Evolutionary conservation across 2,113 vertebrate species (phyloP).

Genomic region (Nansenia antarctica): DNA sequence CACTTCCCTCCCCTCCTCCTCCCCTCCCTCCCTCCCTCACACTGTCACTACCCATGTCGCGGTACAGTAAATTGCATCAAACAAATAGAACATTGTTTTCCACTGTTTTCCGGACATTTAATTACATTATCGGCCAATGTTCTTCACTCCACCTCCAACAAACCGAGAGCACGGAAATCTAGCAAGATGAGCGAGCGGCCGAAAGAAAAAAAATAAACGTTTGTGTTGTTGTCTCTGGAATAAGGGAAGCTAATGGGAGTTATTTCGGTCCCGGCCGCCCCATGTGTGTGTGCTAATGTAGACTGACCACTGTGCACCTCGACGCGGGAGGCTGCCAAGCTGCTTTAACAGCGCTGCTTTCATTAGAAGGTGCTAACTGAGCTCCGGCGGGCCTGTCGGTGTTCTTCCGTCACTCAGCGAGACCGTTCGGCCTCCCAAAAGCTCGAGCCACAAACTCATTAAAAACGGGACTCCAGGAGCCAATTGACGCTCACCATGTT

Average conservation of each 20-base stretch:
- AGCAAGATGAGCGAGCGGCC: constrained; percentile 45
- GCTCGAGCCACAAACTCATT: constrained; percentile 28
- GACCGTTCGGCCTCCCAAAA: constrained; percentile 12
- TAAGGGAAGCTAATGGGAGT: constrained; percentile 25
- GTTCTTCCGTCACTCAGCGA: constrained; percentile 17
- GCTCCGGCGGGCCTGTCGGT: background rate
- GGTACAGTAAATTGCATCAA: constrained; percentile 79
- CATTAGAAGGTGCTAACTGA: constrained; percentile 51
- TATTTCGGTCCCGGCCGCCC: constrained; percentile 36
- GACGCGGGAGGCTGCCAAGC: constrained; percentile 28
- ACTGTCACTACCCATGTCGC: constrained; percentile 57
- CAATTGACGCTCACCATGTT: constrained; percentile 32
- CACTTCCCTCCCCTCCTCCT: background rate
- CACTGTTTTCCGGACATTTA: constrained; percentile 71
- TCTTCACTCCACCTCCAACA: constrained; percentile 74
- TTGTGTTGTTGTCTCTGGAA: background rate
- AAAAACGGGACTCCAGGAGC: constrained; percentile 18
- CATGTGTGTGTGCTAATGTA: constrained; percentile 12
- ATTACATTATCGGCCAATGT: constrained; percentile 76
- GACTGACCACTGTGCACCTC: constrained; percentile 17
- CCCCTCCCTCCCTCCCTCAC: constrained; percentile 54
- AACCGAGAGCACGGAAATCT: constrained; percentile 50
- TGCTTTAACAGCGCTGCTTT: background rate
- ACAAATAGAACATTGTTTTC: constrained; percentile 76
- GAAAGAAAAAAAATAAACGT: constrained; percentile 30